These are phyloP conservation scores for Drosophila meridiana DNA, from an alignment of 2,888 invertebrate genomes.

Conservation along the genomic window DNA sequence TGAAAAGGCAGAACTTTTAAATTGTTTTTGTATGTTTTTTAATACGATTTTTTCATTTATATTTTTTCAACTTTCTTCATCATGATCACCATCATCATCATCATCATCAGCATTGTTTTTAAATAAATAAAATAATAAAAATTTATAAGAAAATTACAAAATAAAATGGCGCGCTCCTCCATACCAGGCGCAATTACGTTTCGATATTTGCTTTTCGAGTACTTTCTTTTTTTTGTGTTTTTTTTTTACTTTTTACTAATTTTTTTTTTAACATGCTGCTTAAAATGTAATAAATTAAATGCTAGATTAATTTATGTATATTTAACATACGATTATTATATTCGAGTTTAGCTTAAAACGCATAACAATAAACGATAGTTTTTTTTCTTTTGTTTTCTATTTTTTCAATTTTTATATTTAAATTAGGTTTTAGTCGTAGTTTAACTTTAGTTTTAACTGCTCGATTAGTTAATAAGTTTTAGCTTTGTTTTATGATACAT, in stretches of 20 bases:
- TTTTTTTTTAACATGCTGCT: slow-evolving; percentile 62
- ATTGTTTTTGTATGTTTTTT: slow-evolving; percentile 56
- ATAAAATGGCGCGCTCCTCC: slow-evolving; percentile 66
- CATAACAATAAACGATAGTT: slow-evolving; percentile 74
- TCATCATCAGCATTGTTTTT: slow-evolving; percentile 57
- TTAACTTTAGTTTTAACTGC: slow-evolving; percentile 26
- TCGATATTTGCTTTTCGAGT: slow-evolving; percentile 58
- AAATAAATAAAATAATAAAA: slow-evolving; percentile 77
- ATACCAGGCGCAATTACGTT: slow-evolving; percentile 68
- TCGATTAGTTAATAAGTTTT: slow-evolving; percentile 48
- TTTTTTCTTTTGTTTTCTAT: slow-evolving; percentile 35
- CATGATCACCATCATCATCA: slow-evolving; percentile 59
- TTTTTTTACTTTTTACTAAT: slow-evolving; percentile 43
- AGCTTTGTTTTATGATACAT: slow-evolving; percentile 41
- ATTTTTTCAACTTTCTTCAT: slow-evolving; percentile 68
- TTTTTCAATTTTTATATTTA: slow-evolving; percentile 21
- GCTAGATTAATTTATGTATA: slow-evolving; percentile 66
- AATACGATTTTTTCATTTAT: slow-evolving; percentile 69
- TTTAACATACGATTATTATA: slow-evolving; percentile 62
- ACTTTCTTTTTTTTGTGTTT: slow-evolving; percentile 29
- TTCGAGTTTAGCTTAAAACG: slow-evolving; percentile 75
- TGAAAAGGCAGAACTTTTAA: slow-evolving; percentile 33
- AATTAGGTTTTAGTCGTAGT: slow-evolving; percentile 31
- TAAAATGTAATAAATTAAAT: slow-evolving; percentile 48
- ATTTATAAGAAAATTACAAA: slow-evolving; percentile 68